Percentiles rank a stretch among this genome's conserved stretches.
Evolutionary conservation across 2,113 vertebrate species (phyloP).

Genomic region (Atractosteus spatula): DNA sequence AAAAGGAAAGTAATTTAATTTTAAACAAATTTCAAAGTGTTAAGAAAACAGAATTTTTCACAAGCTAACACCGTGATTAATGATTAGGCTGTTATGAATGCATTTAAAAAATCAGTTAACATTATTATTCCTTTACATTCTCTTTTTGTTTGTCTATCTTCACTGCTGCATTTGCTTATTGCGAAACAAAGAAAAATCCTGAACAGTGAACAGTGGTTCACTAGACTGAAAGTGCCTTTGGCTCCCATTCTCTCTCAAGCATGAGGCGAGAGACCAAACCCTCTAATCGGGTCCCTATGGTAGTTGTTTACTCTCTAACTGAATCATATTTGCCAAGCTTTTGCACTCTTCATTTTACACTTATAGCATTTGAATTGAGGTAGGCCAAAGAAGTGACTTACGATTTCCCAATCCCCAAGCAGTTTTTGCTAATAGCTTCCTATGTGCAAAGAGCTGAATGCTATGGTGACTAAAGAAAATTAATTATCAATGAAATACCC

Average conservation of each 20-base stretch:
- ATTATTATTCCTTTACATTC: no score
- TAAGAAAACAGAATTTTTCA: no score
- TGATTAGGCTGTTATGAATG: no score
- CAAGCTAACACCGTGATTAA: no score
- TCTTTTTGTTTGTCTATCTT: no score
- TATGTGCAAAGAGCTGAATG: not conserved
- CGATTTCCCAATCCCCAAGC: not conserved
- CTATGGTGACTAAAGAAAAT: not conserved
- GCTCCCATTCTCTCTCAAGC: conserved; percentile 12
- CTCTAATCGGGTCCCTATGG: conserved; percentile 8
- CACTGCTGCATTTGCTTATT: no score
- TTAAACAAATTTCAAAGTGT: no score
- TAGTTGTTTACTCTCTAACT: not conserved
- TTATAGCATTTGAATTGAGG: not conserved
- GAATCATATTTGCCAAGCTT: not conserved
- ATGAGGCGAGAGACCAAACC: conserved; percentile 20
- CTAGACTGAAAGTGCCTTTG: conserved; percentile 13
- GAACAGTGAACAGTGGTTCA: no score
- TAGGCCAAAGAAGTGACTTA: not conserved
- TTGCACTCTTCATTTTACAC: not conserved
- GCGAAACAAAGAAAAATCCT: no score
- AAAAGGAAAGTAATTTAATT: no score
- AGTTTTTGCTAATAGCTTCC: not conserved
- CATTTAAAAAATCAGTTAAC: no score
- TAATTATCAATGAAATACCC: no score